A percentile compares a stretch with the other conserved stretches of the same genome.
phyloP scores from a whole-genome alignment of 92 coral and sea anemone genomes.

The Parazoanthus darwini region DNA sequence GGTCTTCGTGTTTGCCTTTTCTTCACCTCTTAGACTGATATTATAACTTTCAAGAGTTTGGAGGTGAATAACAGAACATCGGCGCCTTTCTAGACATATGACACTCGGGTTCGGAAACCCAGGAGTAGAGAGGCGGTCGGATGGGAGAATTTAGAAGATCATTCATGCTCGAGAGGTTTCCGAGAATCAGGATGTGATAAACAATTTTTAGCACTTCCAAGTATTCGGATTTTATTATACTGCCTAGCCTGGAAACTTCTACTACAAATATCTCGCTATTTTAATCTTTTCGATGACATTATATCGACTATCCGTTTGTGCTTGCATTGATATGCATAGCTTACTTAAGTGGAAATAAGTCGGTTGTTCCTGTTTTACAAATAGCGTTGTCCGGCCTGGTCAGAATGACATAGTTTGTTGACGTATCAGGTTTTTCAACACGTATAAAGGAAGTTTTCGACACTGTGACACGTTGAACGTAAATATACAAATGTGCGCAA shows the following conservation, averaged over 20 bases:
- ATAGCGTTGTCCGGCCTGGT: neutral
- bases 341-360: neutral
- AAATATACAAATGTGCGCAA: neutral
- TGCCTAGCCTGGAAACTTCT: neutral
- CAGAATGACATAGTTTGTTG: neutral
- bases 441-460: neutral
- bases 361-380: neutral
- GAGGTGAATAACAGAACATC: conserved; percentile 14
- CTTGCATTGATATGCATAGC: neutral
- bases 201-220: neutral
- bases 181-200: neutral
- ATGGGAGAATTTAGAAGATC: too few species aligned
- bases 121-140: neutral
- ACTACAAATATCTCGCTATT: neutral
- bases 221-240: neutral
- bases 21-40: neutral
- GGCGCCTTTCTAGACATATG: conserved; percentile 8
- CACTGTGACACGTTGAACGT: neutral
- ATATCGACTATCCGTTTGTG: neutral
- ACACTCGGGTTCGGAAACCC: neutral
- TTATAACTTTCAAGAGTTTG: neutral
- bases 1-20: neutral
- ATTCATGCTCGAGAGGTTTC: neutral
- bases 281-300: neutral
- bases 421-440: neutral